Base-by-base conservation (phyloP, 2,113 vertebrate species). In the Gallinago media region DNA sequence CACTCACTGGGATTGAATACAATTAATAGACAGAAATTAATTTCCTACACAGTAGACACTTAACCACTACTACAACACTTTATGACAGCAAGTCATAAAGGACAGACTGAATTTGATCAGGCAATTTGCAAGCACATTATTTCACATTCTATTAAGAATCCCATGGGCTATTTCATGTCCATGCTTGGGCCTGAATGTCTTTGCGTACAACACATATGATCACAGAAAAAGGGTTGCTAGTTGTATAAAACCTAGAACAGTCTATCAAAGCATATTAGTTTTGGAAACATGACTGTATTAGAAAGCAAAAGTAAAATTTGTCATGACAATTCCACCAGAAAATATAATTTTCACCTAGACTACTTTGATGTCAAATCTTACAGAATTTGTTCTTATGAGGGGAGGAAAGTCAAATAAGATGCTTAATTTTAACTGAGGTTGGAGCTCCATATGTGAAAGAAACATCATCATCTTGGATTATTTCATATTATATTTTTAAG, bases 381-480 rank as follows among this genome's bases (percentile, higher is more conserved):
- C 2, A 38, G 34, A 63, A 79, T 82, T 88, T 63, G 1, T 55
- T 6, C 2, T 62, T 19, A 85, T 4, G 2, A 89, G 44, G 12
- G 12, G 6, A 54, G 2, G 25, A 54, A 88, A 91, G 4, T 38
- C 6, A 68, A 82, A 50, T 14, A 29, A 22, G 7, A 44, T 14
- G 2, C 3, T 31, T 6, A 80, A 54, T 65, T 76, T 82, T 77
- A 89, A 71, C 19, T 23, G 5, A 71, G 5, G 6, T 59, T 36
- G 13, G 14, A 81, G 7, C 1, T 85, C 11, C 11, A 36, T 21
- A 34, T 13, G 8, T 6, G 62, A 54, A 84, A 47, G 49, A 1
- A 0, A 1, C 27, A 47, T 1, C 11, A 4, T 11, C 3, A 19
- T 68, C 59, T 46, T 42, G 11, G 2, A 63, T 70, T 75, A 17